Evolutionary conservation across 2,113 vertebrate genomes (phyloP).

Genomic region (Cygnus buccinator): DNA sequence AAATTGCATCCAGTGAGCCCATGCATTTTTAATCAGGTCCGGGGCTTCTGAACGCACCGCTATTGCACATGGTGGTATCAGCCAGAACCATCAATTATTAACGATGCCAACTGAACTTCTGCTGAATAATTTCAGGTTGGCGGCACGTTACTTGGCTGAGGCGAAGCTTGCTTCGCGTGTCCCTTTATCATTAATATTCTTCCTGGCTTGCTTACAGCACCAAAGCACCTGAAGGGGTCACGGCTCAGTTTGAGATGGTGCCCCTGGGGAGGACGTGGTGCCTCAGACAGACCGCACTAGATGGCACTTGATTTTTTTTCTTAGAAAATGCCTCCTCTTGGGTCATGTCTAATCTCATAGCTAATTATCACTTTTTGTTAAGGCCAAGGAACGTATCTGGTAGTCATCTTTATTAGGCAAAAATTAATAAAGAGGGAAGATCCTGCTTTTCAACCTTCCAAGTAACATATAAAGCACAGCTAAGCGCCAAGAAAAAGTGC

Average conservation of each 20-base stretch:
- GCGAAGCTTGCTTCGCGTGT: conserved; percentile 25
- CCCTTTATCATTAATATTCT: conserved; percentile 67
- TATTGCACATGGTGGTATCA: conserved; percentile 36
- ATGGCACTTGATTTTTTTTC: not conserved
- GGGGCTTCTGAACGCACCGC: conserved; percentile 32
- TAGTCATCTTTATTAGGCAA: conserved; percentile 56
- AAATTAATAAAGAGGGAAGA: conserved; percentile 54
- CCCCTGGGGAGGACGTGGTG: conserved; percentile 54
- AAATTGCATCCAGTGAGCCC: conserved; percentile 62
- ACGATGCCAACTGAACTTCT: conserved; percentile 56
- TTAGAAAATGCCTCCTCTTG: conserved; percentile 51
- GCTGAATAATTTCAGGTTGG: conserved; percentile 46
- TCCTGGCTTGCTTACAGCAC: conserved; percentile 22
- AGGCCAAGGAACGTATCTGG: conserved; percentile 58
- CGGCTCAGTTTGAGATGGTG: conserved; percentile 38
- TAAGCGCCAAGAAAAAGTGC: not conserved
- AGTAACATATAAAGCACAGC: not conserved
- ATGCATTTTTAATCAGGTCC: conserved; percentile 68
- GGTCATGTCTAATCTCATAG: conserved; percentile 66
- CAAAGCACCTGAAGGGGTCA: conserved; percentile 53
- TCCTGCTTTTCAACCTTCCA: conserved; percentile 6
- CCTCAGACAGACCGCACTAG: conserved; percentile 51
- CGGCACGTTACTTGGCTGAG: not conserved
- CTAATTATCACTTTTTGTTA: conserved; percentile 66
- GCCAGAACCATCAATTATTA: conserved; percentile 68